Base-by-base conservation (phyloP, 2,113 vertebrate species). In the Picathartes gymnocephalus region DNA sequence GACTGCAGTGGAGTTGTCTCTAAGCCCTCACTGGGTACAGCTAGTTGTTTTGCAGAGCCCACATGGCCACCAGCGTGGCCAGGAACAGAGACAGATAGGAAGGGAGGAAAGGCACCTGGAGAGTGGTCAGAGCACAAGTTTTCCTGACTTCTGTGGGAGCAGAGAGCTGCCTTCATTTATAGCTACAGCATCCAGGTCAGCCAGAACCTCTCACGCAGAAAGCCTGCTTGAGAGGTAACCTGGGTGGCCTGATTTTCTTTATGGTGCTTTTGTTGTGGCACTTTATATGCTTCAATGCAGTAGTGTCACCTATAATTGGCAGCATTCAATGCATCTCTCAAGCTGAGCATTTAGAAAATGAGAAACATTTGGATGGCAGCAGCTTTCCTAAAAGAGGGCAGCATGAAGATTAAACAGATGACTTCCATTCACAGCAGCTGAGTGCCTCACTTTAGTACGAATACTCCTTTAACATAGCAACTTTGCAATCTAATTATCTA, bases 121-220 rank as follows among this genome's bases (percentile, higher is more conserved):
- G 0, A 5, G 22, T 40, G 60, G 28, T 22, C 42, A 76, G 47
- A 81, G 53, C 53, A 60, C 37, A 65, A 48, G 22, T 40, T 81
- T 88, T 47, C 23, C 70, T 40, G 5, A 25, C 48, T 72, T 77
- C 64, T n/a, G 16, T 14, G 47, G n/a, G 33, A 71, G 51, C 28
- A 53, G 35, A 86, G 48, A 83, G 12, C 40, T 91, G 73, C 51
- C 73, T 90, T 78, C 25, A 7, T 87, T 81, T 90, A 92, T 47
- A 90, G 78, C 47, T 78, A 33, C 69, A 79, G 31, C 69, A 93
- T 81, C 74, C 73, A 87, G 73, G 92, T 85, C 82, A 95, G 31
- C 6, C 20, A 44, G 57, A 62, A 24, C 15, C 18, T 73, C 72
- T 88, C 51, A 47, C 23, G 27, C 40, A 74, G 83, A 92, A 94